Base-by-base conservation (phyloP, 2,113 vertebrate species). In the Malurus cyaneus region DNA sequence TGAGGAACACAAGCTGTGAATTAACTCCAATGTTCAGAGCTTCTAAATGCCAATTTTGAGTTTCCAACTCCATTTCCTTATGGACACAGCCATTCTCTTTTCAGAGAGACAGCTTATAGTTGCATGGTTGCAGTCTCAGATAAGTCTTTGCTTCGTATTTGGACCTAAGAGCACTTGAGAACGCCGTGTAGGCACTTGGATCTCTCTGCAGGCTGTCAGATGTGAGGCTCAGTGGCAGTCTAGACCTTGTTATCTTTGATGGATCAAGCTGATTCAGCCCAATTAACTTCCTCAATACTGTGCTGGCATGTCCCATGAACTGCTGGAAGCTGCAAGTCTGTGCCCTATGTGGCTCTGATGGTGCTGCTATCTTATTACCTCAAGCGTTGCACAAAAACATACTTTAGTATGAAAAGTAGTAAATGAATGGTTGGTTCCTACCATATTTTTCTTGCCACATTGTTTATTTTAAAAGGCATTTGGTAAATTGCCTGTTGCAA, bases 121-220 rank as follows among this genome's bases (percentile, higher is more conserved):
- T 83, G 14, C 5, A 10, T 73, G 36, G 25, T 52, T 78, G 32
- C 56, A 70, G 13, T 57, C 73, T 66, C 42, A 10, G 31, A 7
- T 59, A 47, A 59, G 29, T 67, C 64, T 84, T 81, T 49, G 10
- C 18, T 11, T 92, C 1, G 0, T 82, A 41, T 57, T 91, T 78
- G 60, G 14, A 34, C 14, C 6, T 20, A 56, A n/a, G 36, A 74
- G 32, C 39, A 14, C 23, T 29, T 80, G 76, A 19, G 31, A 67
- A 4, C 36, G 42, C 26, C 0, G 0, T 44, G 10, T 8, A 44
- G 74, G 46, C 26, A 46, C 34, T 64, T 5, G 3, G 20, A 5
- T 52, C 29, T 62, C 41, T 62, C 49, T 73, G 42, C 31, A 76
- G 53, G 41, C 41, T 41, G 36, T 69, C 54, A 53, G 31, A 8